Evolutionary conservation across 2,797 vertebrate species (phyloP).

Genomic region (Neosilurus mollespiculum): DNA sequence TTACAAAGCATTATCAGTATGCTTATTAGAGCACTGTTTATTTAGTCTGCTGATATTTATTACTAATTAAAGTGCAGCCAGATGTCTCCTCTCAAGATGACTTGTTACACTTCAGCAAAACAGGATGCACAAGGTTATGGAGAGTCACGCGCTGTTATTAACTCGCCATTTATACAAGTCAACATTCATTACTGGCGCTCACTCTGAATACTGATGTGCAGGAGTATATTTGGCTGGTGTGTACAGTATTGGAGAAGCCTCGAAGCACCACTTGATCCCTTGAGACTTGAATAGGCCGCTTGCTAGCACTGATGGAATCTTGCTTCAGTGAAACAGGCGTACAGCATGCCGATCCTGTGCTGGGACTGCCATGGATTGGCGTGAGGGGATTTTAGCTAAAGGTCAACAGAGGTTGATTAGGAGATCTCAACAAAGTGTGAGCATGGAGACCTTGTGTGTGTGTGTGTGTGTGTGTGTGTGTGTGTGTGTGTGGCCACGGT

Average conservation of each 20-base stretch:
- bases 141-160: constrained; percentile 31
- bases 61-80: constrained; percentile 53
- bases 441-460: neutral
- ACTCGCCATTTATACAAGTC: constrained; percentile 43
- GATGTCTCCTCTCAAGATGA: constrained; percentile 46
- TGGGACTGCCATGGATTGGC: neutral
- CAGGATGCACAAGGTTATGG: constrained; percentile 23
- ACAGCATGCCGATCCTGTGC: neutral
- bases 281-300: neutral
- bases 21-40: constrained; percentile 38
- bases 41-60: constrained; percentile 49
- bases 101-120: constrained; percentile 36
- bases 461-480: constrained; percentile 13
- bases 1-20: constrained; percentile 12
- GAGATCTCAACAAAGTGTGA: constrained; percentile 15
- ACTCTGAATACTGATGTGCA: constrained; percentile 17
- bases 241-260: neutral
- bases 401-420: constrained; percentile 41
- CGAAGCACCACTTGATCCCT: constrained; percentile 23
- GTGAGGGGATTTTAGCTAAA: constrained; percentile 19
- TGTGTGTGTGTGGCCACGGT: constrained; percentile 4
- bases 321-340: neutral
- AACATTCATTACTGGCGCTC: constrained; percentile 36
- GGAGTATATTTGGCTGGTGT: neutral
- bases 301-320: neutral